Evolutionary conservation across 2,888 invertebrate genomes (phyloP).

Genomic region (Epicampocera succincta): DNA sequence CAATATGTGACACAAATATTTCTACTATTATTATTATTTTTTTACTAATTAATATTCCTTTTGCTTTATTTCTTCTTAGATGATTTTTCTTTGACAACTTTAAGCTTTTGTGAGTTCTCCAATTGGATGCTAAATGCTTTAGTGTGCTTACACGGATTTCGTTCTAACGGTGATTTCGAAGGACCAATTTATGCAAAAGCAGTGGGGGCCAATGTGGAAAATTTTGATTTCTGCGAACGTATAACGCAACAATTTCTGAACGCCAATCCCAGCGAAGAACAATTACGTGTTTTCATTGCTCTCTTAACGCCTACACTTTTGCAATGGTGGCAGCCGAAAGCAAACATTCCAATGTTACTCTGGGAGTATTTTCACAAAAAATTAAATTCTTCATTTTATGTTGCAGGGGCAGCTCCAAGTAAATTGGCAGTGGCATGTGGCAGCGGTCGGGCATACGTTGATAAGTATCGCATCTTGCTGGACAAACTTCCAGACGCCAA

Average conservation of each 20-base stretch:
- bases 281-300: constrained; percentile 82
- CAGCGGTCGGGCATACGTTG: constrained; percentile 78
- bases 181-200: constrained; percentile 58
- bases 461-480: constrained; percentile 81
- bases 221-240: constrained; percentile 82
- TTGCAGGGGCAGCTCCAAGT: constrained; percentile 82
- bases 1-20: too few relatives aligned
- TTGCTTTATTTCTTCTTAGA: constrained; percentile 66
- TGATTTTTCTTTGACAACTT: constrained; percentile 69
- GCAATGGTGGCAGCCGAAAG: constrained; percentile 82
- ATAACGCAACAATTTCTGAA: constrained; percentile 82
- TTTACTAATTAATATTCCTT: too few relatives aligned
- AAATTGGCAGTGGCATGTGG: constrained; percentile 80
- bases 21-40: neutral
- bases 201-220: constrained; percentile 74
- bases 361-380: constrained; percentile 85
- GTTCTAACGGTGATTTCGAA: constrained; percentile 76
- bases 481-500: constrained; percentile 76
- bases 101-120: constrained; percentile 76
- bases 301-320: constrained; percentile 81
- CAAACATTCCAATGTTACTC: constrained; percentile 82
- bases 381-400: constrained; percentile 83
- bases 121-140: constrained; percentile 83
- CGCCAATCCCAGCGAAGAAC: constrained; percentile 82
- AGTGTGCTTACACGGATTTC: constrained; percentile 80